A percentile compares a stretch with the other conserved stretches of the same genome.
These are phyloP conservation scores for Dioctria rufipes DNA, from an alignment of 2,888 invertebrate species.

Conservation along the genomic window DNA sequence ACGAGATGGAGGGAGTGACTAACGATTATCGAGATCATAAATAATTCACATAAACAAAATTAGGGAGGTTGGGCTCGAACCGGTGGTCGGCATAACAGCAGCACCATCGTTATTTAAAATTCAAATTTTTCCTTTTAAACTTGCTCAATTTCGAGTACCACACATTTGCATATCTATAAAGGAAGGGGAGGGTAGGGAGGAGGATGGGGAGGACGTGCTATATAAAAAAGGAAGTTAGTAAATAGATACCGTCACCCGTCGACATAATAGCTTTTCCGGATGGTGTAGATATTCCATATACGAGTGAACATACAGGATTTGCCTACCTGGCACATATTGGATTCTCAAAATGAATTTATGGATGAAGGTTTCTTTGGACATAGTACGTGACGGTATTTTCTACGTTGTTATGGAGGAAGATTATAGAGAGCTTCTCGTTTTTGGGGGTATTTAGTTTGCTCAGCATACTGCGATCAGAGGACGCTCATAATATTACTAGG, in stretches of 20 bases:
- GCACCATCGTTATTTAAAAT: slow-evolving; percentile 28
- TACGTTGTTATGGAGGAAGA: too few relatives aligned
- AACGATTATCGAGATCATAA: slow-evolving; percentile 29
- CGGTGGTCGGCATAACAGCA: neutral
- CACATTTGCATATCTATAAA: neutral
- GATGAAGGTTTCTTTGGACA: neutral
- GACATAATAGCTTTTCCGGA: too few relatives aligned
- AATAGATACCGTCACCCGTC: neutral
- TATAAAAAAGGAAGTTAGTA: slow-evolving; percentile 13
- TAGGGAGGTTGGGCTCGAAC: slow-evolving; percentile 14
- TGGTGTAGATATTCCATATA: too few relatives aligned
- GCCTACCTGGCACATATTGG: slow-evolving; percentile 39
- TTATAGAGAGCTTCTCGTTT: too few relatives aligned
- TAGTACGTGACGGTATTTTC: too few relatives aligned
- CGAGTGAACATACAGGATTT: neutral
- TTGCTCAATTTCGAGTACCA: neutral
- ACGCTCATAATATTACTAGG: too few relatives aligned
- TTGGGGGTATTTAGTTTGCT: too few relatives aligned
- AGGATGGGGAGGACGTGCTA: neutral
- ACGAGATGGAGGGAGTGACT: slow-evolving; percentile 5
- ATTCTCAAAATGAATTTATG: slow-evolving; percentile 32
- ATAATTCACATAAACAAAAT: slow-evolving; percentile 47
- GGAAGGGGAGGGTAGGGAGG: neutral
- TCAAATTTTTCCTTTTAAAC: slow-evolving; percentile 12
- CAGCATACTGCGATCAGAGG: too few relatives aligned